Conservation (phyloP, 2,797 vertebrate genomes). For the Macroramphosus scolopax region DNA sequence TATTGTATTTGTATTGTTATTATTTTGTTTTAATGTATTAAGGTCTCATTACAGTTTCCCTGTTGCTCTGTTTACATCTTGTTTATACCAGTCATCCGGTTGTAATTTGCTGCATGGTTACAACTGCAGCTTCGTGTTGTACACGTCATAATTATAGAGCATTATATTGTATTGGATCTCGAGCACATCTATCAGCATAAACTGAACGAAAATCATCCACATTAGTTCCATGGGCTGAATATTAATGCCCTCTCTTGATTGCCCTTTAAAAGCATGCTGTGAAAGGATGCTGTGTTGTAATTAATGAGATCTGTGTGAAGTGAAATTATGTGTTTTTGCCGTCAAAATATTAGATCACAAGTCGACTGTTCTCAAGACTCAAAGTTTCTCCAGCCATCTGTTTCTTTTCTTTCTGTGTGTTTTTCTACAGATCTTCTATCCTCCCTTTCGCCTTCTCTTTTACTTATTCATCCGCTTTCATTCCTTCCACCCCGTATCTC, state of each 20-base stretch:
- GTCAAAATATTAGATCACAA: constrained; percentile 50
- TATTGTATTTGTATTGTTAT: too few species aligned
- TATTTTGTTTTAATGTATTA: background rate
- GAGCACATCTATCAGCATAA: constrained; percentile 24
- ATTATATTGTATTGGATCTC: constrained; percentile 6
- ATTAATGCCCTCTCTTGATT: constrained; percentile 48
- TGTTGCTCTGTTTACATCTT: too few species aligned
- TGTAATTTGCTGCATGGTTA: background rate
- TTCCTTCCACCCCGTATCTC: background rate
- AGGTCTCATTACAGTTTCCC: too few species aligned
- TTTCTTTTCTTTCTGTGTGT: background rate
- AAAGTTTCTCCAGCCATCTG: background rate
- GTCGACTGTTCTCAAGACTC: constrained; percentile 38
- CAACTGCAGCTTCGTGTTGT: constrained; percentile 6
- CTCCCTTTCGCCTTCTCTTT: background rate
- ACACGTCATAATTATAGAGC: constrained; percentile 9
- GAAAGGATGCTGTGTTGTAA: constrained; percentile 46
- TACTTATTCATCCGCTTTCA: constrained; percentile 1
- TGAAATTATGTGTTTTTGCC: constrained; percentile 48
- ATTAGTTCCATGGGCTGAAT: constrained; percentile 41
- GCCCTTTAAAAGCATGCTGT: constrained; percentile 37
- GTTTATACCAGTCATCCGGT: too few species aligned
- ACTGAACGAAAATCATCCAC: constrained; percentile 26
- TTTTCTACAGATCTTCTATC: background rate
- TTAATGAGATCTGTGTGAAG: constrained; percentile 53